Evolutionary conservation across 1,140 invertebrate genomes (phyloP).

Genomic region (Venustaconcha ellipsiformis): DNA sequence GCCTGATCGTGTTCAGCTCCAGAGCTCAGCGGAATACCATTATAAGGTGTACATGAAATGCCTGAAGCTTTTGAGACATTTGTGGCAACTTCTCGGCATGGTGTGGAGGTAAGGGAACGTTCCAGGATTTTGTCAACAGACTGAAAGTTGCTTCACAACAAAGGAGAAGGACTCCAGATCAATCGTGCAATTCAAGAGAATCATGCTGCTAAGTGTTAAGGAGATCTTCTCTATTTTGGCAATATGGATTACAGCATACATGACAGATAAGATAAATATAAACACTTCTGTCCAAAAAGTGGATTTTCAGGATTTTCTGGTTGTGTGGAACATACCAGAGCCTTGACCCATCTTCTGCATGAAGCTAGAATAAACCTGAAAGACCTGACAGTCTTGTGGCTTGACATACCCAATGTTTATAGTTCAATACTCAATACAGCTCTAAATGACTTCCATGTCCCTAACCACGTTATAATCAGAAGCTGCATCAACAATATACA

Average conservation of each 20-base stretch:
- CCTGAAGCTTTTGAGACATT: neutral
- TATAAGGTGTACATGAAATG: constrained; percentile 9
- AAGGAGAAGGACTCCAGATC: constrained; percentile 10
- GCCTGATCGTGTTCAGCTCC: constrained; percentile 3
- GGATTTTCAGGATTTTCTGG: no score
- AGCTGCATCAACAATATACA: no score
- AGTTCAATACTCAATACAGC: constrained; percentile 5
- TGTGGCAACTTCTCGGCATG: neutral
- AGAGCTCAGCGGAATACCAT: constrained; percentile 12
- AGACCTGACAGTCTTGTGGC: constrained; percentile 29
- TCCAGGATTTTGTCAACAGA: neutral
- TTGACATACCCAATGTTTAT: constrained; percentile 20
- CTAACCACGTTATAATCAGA: no score
- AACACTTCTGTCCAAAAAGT: constrained; percentile 14
- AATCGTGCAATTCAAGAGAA: constrained; percentile 7
- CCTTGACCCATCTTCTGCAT: no score
- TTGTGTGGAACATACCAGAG: no score
- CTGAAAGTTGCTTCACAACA: constrained; percentile 5
- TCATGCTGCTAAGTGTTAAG: constrained; percentile 6
- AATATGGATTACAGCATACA: neutral
- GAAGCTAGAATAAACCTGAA: neutral
- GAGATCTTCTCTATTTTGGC: constrained; percentile 7
- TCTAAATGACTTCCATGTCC: no score
- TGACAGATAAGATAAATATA: constrained; percentile 15
- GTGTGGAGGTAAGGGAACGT: constrained; percentile 6